Evolutionary conservation across 2,888 invertebrate genomes (phyloP), one percentile per base, ranked within the genome.

Genomic region (Drosophila lacicola): DNA sequence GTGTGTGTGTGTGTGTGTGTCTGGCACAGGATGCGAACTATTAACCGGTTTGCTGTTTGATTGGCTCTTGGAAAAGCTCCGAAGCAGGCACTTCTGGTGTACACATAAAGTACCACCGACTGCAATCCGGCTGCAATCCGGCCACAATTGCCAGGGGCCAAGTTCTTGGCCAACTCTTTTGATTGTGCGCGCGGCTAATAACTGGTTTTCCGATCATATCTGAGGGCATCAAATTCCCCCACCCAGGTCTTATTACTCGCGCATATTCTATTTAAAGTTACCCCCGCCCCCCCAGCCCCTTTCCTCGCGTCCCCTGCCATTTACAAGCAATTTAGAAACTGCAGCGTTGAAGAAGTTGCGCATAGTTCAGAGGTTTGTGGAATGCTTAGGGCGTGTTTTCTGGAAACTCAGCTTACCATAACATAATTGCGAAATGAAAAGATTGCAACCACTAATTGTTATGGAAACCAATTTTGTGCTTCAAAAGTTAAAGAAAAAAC

Each of bases 31-130:
- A 86, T 84, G 82, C 71, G 64, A 47, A 66, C 84, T 73, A 83
- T 87, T 74, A 85, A 85, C 84, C 84, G 88, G 84, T 84, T 82
- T 83, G 50, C 65, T 50, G 68, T 87, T 75, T 82, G 82, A 87
- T 84, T 84, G 87, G 80, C 82, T 73, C 51, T 73, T 68, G 75
- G 74, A 46, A 64, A 69, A 71, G 44, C 73, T 21, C 60, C 8
- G 56, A 67, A 50, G 60, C 58, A 44, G 70, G 53, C 87, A 81
- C 70, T 84, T 84, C 80, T 80, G 61, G 83, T 84, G 82, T 84
- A 84, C 78, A 84, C 60, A 75, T 76, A 70, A 72, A 68, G 70
- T 81, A 77, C 64, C 58, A 58, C 29, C 42, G 29, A 53, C 60
- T 64, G n/a, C n/a, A n/a, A n/a, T n/a, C n/a, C n/a, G 55, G 70